Evolutionary conservation across 2,113 vertebrate species (phyloP), one percentile per base, ranked within the genome.

Genomic region (Phrynosoma blainvillii): DNA sequence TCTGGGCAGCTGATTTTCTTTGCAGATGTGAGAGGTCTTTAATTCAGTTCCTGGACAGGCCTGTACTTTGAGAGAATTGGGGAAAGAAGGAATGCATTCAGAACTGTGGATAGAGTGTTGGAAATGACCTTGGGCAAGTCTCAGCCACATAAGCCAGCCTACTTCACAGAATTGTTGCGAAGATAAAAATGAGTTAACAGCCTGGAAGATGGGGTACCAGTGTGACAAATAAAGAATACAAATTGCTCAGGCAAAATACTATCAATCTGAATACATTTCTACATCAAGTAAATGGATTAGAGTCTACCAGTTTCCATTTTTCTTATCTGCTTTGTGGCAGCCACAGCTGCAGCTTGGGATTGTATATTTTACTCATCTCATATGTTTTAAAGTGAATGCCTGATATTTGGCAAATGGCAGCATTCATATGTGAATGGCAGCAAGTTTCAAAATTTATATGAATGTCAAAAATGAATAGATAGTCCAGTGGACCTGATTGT

Each of bases 311-410:
- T 32, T 68, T 92, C 80, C 10, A 70, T 21, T 36, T 89, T 77
- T 83, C 14, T 66, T 77, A 84, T 73, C 80, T 65, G 16, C 92
- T 11, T 80, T 82, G 36, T 27, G 76, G 80, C 88, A 68, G 16
- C 87, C 74, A 86, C 5, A 89, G 32, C 25, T 91, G 30, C 20
- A 89, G 0, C 70, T 25, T 71, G 13, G 6, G 62, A 85, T 42
- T 88, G 90, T 40, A 89, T 11, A 1, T 88, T 92, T 91, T 2
- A 89, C 66, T 76, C 59, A 87, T 87, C 13, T 0, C 1, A 0
- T 87, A 36, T 79, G 68, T 2, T 4, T 88, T 90, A 76, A 83
- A 11, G 52, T 75, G 21, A 3, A 86, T 75, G 54, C 12, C 32
- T 36, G 23, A 36, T 62, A 59, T 40, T 14, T 73, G 42, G 20